These are phyloP conservation scores for Aphidoletes aphidimyza DNA, from an alignment of 2,888 invertebrate genomes.

Conservation along the genomic window DNA sequence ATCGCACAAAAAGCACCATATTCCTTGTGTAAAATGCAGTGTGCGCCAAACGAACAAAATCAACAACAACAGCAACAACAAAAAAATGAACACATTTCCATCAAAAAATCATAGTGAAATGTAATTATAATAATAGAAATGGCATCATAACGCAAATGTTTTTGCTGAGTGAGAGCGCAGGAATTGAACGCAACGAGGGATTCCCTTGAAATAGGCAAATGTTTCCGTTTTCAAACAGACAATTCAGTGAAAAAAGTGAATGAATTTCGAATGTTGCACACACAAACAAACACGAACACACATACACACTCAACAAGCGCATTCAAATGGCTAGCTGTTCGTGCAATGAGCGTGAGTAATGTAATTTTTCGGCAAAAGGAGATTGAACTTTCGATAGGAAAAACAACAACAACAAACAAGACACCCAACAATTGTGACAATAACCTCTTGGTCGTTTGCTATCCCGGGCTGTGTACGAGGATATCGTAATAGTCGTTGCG, in stretches of 20 bases:
- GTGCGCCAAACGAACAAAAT: background rate
- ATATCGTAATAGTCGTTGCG: background rate
- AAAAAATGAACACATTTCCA: background rate
- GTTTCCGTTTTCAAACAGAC: conserved; percentile 28
- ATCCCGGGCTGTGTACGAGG: background rate
- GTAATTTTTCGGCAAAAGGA: conserved; percentile 14
- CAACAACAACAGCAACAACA: too few species aligned
- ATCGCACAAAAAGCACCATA: conserved; percentile 32
- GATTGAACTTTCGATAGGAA: conserved; percentile 37
- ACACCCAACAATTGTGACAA: conserved; percentile 28
- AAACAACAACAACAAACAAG: too few species aligned
- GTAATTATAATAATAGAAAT: conserved; percentile 29
- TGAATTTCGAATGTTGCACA: background rate
- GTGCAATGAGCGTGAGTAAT: conserved; percentile 38
- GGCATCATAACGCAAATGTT: too few species aligned
- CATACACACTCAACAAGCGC: background rate
- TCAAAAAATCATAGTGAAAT: conserved; percentile 30
- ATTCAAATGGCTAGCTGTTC: background rate
- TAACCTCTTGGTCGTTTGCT: background rate
- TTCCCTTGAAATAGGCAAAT: conserved; percentile 30
- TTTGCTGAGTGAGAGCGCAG: background rate
- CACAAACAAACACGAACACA: too few species aligned
- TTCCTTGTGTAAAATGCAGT: background rate
- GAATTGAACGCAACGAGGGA: background rate
- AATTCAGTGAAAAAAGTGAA: background rate